Evolutionary conservation across 2,113 vertebrate species (phyloP), one percentile per base, ranked within the genome.

Genomic region (Nymphicus hollandicus): DNA sequence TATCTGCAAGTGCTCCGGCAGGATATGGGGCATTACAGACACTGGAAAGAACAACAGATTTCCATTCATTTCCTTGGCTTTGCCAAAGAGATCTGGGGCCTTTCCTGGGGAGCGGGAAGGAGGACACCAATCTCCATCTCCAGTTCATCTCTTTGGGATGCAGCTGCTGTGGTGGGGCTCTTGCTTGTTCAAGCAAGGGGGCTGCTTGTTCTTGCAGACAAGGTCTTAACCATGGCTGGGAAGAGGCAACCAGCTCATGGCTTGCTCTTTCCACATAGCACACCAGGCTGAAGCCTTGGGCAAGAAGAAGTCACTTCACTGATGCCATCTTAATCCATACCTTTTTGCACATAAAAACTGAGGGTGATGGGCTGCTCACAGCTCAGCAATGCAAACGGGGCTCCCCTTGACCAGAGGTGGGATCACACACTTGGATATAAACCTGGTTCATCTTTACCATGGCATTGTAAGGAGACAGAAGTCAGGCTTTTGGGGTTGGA

Each of bases 11-110:
- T 7, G 37, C n/a, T 77, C 83, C 3, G 0, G 17, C n/a, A 78
- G n/a, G 65, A 60, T 20, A 0, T 0, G 35, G 41, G 71, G 33
- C 31, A 11, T 7, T 5, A 28, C 35, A 41, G 50, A 29, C 49
- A 63, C 31, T 24, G 29, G 78, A 71, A 70, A 63, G 46, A 68
- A 12, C 0, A 0, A 27, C 0, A 0, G 5, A 19, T 24, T 74
- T 25, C 66, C 0, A 0, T 47, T 63, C 9, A 11, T 35, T 52
- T 65, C 33, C 8, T 20, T 55, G 33, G 27, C 44, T 92, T 76
- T 91, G 41, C 35, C 39, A 47, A 43, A 28, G 50, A 17, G 55
- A 46, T 87, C 79, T 61, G 16, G 53, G n/a, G 8, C 8, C 49
- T 55, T 87, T 82, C 44, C 68, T 28, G 31, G 17, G 28, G 11